Base-by-base conservation (phyloP, 1,140 invertebrate genomes). In the Hypsibius dujardini region DNA sequence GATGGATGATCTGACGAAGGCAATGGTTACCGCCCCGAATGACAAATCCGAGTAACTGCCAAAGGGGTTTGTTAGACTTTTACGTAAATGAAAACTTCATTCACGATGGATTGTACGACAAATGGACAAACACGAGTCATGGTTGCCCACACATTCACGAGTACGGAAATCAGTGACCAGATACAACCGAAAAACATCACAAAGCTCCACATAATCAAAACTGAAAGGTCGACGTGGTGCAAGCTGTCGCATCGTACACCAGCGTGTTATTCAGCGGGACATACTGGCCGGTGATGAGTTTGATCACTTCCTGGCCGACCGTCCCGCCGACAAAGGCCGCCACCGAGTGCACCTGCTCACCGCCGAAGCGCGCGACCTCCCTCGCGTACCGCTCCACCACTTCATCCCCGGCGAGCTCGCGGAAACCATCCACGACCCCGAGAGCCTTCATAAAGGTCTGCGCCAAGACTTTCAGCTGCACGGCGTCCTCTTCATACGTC, bases 261-360 rank as follows among this genome's bases (percentile, higher is more conserved):
- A 94, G 90, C 1, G 90, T 92, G 80, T 97, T 96, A 79, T 96
- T 87, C 56, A 98, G 84, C 12, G 95, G 94, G 77, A 93, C 89
- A 79, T 95, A 98, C 81, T 98, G 95, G 76, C 86, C 85, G 1
- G 95, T 98, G 62, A 97, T 85, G n/a, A 99, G 82, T 83, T 99
- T 99, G 71, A 99, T 96, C 1, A 87, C 86, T 83, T 98, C 95
- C 76, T 98, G 95, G 14, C 94, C 92, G 56, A 87, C 88, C 77
- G 90, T 88, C 1, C 94, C 95, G 74, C 86, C 90, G 72, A 98
- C 83, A 79, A 93, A 93, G 3, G 94, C 87, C 46, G 94, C 92
- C n/a, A 98, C 85, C 47, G 91, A 90, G 81, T 98, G 95, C 59
- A 97, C 80, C 81, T 98, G 94, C 2, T 89, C 85, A 28, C 90